Percentiles rank a stretch among this genome's conserved stretches.
These are phyloP conservation scores for Lepidurus couesii DNA, from an alignment of 1,140 invertebrate species.

Conservation along the genomic window DNA sequence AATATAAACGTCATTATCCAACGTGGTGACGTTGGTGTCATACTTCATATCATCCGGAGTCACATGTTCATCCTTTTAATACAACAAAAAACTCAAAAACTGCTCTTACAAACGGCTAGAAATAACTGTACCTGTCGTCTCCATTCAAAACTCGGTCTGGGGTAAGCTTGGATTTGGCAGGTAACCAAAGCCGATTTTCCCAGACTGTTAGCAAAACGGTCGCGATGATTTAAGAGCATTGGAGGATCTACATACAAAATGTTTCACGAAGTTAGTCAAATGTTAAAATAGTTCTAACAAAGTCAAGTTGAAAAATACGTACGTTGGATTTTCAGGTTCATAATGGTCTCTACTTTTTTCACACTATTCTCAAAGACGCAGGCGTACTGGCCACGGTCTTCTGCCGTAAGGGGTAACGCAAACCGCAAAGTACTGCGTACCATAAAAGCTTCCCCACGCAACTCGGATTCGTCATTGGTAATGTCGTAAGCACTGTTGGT, in stretches of 20 bases:
- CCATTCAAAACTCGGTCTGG: slow-evolving; percentile 88
- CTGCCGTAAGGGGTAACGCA: slow-evolving; percentile 66
- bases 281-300: slow-evolving; percentile 25
- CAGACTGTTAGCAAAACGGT: background rate
- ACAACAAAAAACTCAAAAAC: background rate
- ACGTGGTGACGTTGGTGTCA: slow-evolving; percentile 69
- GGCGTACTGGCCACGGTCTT: slow-evolving; percentile 77
- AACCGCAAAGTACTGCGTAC: slow-evolving; percentile 79
- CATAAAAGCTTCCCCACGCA: slow-evolving; percentile 62
- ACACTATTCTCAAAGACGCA: slow-evolving; percentile 86
- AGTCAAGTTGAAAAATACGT: slow-evolving; percentile 46
- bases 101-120: background rate
- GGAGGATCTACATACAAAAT: slow-evolving; percentile 21
- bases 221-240: background rate
- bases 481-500: slow-evolving; percentile 58
- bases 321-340: slow-evolving; percentile 85
- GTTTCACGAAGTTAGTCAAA: slow-evolving; percentile 32
- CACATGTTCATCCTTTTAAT: background rate
- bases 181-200: slow-evolving; percentile 60
- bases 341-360: slow-evolving; percentile 72
- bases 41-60: slow-evolving; percentile 48
- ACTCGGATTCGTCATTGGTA: slow-evolving; percentile 65
- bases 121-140: slow-evolving; percentile 61
- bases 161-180: slow-evolving; percentile 84
- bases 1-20: slow-evolving; percentile 72